These are phyloP conservation scores for Lycodopsis pacificus DNA, from an alignment of 2,797 vertebrate genomes.

Conservation along the genomic window DNA sequence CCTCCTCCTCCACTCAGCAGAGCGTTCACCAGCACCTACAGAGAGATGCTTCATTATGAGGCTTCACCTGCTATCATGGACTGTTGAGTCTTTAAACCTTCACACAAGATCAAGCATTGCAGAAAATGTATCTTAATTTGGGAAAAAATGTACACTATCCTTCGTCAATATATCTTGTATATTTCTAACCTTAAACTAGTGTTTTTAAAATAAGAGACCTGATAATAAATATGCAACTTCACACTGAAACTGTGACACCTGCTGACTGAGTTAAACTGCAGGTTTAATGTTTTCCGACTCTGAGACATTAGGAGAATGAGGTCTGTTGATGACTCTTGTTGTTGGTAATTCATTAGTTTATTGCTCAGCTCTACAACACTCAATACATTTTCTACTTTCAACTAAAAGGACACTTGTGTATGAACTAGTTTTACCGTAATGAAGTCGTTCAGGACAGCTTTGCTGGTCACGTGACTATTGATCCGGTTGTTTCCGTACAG, in stretches of 20 bases:
- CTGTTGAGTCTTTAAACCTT: not conserved
- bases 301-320: not conserved
- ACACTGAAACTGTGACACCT: not conserved
- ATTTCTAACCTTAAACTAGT: not conserved
- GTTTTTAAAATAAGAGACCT: not conserved
- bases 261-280: not conserved
- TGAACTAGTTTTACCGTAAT: constrained; percentile 81
- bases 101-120: not conserved
- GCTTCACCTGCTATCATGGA: not conserved
- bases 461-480: constrained; percentile 86
- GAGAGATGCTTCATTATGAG: not conserved
- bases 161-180: not conserved
- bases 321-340: not conserved
- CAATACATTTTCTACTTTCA: not conserved
- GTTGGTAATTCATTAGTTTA: not conserved
- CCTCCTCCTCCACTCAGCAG: constrained; percentile 88
- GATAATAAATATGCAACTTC: not conserved
- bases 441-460: constrained; percentile 90
- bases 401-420: not conserved
- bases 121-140: too few relatives aligned
- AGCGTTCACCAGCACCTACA: constrained; percentile 86
- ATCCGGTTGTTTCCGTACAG: constrained; percentile 88
- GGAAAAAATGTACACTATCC: too few relatives aligned
- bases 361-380: not conserved
- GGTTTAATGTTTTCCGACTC: not conserved